Base-by-base conservation (phyloP, 30 jellyfish, hydroid and myxozoan genomes). In the Morbakka virulenta region DNA sequence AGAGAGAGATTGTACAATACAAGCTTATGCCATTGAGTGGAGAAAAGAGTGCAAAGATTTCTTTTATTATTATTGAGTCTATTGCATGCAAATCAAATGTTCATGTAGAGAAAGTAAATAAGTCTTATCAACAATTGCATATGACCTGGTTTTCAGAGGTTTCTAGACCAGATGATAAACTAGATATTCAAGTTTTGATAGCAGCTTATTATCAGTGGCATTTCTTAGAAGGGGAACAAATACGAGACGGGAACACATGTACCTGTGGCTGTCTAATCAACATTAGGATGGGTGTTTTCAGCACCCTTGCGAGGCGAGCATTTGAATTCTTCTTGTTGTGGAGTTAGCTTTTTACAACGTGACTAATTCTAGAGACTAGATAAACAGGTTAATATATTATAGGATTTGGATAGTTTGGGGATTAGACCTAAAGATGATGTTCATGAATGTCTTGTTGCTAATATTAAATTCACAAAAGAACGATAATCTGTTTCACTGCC, bases 101-200 rank as follows among this genome's bases (percentile, higher is more conserved):
- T n/a, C n/a, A n/a, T n/a, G n/a, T n/a, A n/a, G n/a, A n/a, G n/a
- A n/a, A n/a, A n/a, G n/a, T n/a, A n/a, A n/a, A n/a, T n/a, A n/a
- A n/a, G n/a, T n/a, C n/a, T n/a, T n/a, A n/a, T n/a, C n/a, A n/a
- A n/a, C n/a, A n/a, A 77, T 34, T 77, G 11, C 36, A 35, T 6
- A 63, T 36, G 23, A 14, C 65, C 9, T 62, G 88, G 70, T 77
- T 77, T 50, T 77, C 88, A 77, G 88, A 77, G 64, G 79, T 77
- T 77, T 77, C 41, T 35, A 62, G 50, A 62, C 36, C 57, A 1
- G 32, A 77, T 32, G 88, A 62, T 9, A 22, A 13, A 0, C 2
- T 77, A 63, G 57, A 64, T 0, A 36, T 77, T 77, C 63, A 77
- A 14, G 48, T 77, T 35, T 32, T 77, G 1, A 63, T 77, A 17